Evolutionary conservation across 2,113 vertebrate species (phyloP).

Genomic region (Caracal caracal): DNA sequence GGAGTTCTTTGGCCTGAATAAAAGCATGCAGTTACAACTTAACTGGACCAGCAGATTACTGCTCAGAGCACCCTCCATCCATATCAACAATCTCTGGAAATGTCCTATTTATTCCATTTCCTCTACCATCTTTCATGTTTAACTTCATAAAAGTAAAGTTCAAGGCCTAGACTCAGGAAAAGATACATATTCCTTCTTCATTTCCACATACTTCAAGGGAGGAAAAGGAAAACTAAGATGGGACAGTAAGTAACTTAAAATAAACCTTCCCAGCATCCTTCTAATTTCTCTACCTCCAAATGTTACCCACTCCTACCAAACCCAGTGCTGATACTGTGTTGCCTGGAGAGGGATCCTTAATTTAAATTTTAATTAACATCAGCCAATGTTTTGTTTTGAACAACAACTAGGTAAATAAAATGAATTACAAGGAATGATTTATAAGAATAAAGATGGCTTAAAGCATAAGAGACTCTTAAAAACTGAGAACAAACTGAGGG

Average conservation of each 20-base stretch:
- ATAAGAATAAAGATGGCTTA: background rate
- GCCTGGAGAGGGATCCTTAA: background rate
- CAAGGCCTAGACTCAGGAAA: background rate
- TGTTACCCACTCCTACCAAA: background rate
- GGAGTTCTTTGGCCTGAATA: background rate
- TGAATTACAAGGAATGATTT: background rate
- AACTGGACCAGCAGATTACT: background rate
- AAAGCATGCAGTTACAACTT: background rate
- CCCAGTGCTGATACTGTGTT: background rate
- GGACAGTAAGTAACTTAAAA: background rate
- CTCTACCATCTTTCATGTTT: background rate
- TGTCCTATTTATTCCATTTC: background rate
- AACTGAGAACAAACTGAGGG: no score
- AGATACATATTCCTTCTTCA: background rate
- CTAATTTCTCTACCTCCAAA: slow-evolving; percentile 23
- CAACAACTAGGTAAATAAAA: background rate
- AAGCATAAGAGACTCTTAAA: no score
- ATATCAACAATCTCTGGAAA: background rate
- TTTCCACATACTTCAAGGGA: slow-evolving; percentile 1
- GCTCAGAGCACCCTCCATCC: background rate
- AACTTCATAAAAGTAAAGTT: slow-evolving; percentile 42
- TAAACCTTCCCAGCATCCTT: background rate
- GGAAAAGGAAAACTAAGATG: slow-evolving; percentile 5
- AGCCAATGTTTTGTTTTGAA: background rate
- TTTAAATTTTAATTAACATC: slow-evolving; percentile 13